Conservation (phyloP, 2,888 invertebrate genomes). For the Phyllotreta striolata region DNA sequence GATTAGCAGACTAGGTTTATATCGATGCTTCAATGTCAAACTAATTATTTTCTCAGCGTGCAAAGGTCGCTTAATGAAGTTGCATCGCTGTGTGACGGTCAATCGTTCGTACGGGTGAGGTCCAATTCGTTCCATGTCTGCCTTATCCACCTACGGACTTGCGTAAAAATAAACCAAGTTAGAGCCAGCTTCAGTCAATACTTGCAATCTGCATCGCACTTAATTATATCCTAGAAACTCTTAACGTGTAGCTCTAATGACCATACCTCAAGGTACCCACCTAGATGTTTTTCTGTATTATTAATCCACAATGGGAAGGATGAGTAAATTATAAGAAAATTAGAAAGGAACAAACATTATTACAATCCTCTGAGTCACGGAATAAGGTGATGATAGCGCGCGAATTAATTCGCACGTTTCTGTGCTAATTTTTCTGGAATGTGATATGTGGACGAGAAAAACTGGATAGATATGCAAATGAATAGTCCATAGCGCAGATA, state of each 20-base stretch:
- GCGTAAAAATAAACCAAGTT: not conserved
- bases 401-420: constrained; percentile 15
- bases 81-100: constrained; percentile 24
- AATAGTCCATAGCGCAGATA: not conserved
- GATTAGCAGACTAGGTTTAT: constrained; percentile 21
- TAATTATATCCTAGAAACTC: not conserved
- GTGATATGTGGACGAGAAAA: not conserved
- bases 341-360: too few species aligned
- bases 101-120: constrained; percentile 14
- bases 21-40: constrained; percentile 35
- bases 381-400: constrained; percentile 10
- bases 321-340: too few species aligned
- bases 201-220: not conserved
- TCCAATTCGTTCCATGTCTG: constrained; percentile 6
- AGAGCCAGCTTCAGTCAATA: not conserved
- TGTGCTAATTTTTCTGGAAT: constrained; percentile 25
- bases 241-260: too few species aligned
- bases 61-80: constrained; percentile 35
- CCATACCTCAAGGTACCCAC: not conserved
- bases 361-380: constrained; percentile 8
- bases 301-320: too few species aligned
- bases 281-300: too few species aligned
- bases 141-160: not conserved
- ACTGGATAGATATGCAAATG: not conserved
- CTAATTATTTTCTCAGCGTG: constrained; percentile 33